Base-by-base conservation (phyloP, 1,140 invertebrate species). In the Ostrea edulis region DNA sequence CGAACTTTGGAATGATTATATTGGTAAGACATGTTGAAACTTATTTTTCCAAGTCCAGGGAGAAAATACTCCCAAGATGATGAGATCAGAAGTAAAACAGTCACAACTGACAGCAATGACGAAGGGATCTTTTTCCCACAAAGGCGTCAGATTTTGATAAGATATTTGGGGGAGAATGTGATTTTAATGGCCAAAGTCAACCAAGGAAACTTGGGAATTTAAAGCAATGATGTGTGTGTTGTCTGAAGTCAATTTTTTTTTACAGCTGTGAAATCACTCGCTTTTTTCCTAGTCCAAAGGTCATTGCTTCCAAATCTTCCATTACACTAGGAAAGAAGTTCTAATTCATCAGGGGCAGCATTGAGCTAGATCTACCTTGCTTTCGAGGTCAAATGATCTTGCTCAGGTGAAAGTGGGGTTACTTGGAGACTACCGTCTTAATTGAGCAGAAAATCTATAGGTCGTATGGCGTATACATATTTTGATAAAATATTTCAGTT, bases 1-100 rank as follows among this genome's bases (percentile, higher is more conserved):
- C 88, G 95, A 96, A 85, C 97, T 97, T 92, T 99, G 98, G 98
- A 98, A 98, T 95, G 96, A 97, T 86, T 99, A 98, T 96, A 97
- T 99, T 88, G 97, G 98, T 98, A 94, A 97, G 97, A 77, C 14
- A 0, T 17, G 55, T 92, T 22, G 65, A 17, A 62, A 62, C 55
- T 62, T 62, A 20, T n/a, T 17, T 58, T 58, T 58, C 20, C 20
- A 25, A 25, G 65, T 71, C 65, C 11, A 77, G 2, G 17, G 25
- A 77, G 68, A 77, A 77, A 77, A 77, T 29, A 35, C 35, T 25
- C 8, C 68, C 25, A 25, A 77, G 22, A 77, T 77, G 68, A 77
- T 25, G 25, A 77, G 68, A 77, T 77, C 68, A 77, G 29, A 35
- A 77, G 29, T 77, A 77, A 77, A 35, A 77, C 25, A 29, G 68